Conservation (phyloP, 1,140 invertebrate genomes). For the Drosophila nasuta region DNA sequence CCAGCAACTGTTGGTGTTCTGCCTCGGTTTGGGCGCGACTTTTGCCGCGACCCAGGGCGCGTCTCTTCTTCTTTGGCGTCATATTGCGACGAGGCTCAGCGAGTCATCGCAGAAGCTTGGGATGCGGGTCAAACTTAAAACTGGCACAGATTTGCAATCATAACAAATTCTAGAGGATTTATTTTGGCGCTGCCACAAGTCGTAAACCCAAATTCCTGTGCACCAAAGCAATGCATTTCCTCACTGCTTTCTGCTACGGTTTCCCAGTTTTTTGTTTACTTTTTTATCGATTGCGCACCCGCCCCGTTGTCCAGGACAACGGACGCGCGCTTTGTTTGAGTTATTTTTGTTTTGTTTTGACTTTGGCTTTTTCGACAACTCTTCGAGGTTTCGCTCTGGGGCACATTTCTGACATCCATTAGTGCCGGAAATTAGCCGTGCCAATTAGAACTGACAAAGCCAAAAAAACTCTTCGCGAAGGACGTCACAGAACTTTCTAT, state of each 20-base stretch:
- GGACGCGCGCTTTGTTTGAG: constrained; percentile 13
- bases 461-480: constrained; percentile 25
- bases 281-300: constrained; percentile 67
- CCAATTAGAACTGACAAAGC: constrained; percentile 53
- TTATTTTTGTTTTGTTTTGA: constrained; percentile 64
- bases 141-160: constrained; percentile 48
- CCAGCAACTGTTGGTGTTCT: constrained; percentile 63
- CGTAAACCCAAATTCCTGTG: constrained; percentile 73
- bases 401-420: constrained; percentile 31
- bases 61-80: constrained; percentile 69
- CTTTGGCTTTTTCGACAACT: constrained; percentile 20
- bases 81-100: constrained; percentile 23
- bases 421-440: constrained; percentile 52
- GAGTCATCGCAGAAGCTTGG: constrained; percentile 7
- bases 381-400: constrained; percentile 10
- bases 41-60: constrained; percentile 45
- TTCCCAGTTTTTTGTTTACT: constrained; percentile 58
- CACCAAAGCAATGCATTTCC: constrained; percentile 47
- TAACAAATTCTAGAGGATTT: constrained; percentile 33
- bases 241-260: constrained; percentile 17
- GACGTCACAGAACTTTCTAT: constrained; percentile 15
- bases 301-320: constrained; percentile 57
- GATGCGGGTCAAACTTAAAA: constrained; percentile 63
- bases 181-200: constrained; percentile 35
- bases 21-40: constrained; percentile 47